A percentile compares a stretch with the other conserved stretches of the same genome.
phyloP scores from a whole-genome alignment of 2,113 vertebrate species.

The Tichodroma muraria region DNA sequence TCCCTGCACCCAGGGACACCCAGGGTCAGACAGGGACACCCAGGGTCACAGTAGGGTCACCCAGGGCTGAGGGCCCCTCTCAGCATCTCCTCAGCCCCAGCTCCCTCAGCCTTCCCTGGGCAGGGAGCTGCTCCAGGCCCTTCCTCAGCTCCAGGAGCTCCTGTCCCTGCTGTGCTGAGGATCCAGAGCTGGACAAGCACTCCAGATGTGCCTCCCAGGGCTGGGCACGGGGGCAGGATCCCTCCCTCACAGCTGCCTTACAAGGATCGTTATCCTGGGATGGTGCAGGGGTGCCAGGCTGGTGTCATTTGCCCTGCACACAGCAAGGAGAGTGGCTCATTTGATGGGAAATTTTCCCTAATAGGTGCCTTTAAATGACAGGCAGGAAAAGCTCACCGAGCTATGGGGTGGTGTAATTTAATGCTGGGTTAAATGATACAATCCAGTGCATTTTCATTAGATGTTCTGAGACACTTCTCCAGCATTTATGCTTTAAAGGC shows the following conservation, averaged over 20 bases:
- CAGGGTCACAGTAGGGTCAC: neutral
- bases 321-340: neutral
- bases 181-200: neutral
- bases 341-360: constrained; percentile 18
- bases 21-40: too few species aligned
- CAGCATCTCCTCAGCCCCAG: neutral
- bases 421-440: constrained; percentile 56
- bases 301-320: neutral
- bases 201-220: neutral
- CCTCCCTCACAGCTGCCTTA: neutral
- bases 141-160: neutral
- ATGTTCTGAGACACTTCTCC: constrained; percentile 37
- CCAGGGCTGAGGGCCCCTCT: neutral
- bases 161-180: neutral
- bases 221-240: neutral
- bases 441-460: constrained; percentile 56
- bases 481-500: constrained; percentile 29
- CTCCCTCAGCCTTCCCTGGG: neutral
- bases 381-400: neutral
- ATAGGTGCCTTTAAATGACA: constrained; percentile 39
- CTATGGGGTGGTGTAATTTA: constrained; percentile 46
- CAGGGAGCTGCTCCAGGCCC: neutral
- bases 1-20: too few species aligned
- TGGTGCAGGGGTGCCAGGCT: neutral
- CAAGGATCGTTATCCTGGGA: neutral